phyloP scores from a whole-genome alignment of 2,797 vertebrate genomes.

The Microctenopoma stevenorrisi region DNA sequence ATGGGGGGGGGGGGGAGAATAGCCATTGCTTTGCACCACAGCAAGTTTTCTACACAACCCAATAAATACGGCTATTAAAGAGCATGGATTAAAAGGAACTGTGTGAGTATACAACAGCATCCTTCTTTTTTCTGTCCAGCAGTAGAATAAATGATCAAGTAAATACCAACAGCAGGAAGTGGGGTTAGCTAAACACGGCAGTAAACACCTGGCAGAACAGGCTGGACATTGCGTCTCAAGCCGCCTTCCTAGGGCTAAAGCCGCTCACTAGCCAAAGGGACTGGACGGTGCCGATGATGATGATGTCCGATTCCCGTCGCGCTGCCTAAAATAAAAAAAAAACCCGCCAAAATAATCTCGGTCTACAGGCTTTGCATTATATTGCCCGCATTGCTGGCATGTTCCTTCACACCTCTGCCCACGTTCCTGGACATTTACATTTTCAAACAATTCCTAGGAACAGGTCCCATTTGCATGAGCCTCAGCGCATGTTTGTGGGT shows the following conservation, averaged over 20 bases:
- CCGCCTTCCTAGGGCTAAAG: slow-evolving; percentile 25
- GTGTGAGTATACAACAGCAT: slow-evolving; percentile 7
- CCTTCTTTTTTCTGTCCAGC: not conserved
- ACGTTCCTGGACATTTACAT: not conserved
- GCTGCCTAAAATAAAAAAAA: slow-evolving; percentile 21
- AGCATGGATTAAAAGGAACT: slow-evolving; percentile 41
- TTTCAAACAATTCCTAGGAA: slow-evolving; percentile 28
- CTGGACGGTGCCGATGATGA: slow-evolving; percentile 18
- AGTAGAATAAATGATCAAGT: slow-evolving; percentile 1
- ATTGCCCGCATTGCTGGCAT: slow-evolving; percentile 8
- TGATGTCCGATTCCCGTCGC: slow-evolving; percentile 26
- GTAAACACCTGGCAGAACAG: slow-evolving; percentile 22
- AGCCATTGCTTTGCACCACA: slow-evolving; percentile 12
- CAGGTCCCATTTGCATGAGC: slow-evolving; percentile 48
- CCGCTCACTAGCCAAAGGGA: slow-evolving; percentile 21
- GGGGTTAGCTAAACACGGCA: not conserved
- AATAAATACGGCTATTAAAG: no score
- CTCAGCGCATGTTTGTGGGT: slow-evolving; percentile 11
- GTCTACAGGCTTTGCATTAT: not conserved
- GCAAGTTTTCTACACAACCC: slow-evolving; percentile 6
- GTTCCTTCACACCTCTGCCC: slow-evolving; percentile 18
- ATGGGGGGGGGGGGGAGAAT: slow-evolving; percentile 20
- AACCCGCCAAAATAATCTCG: slow-evolving; percentile 41
- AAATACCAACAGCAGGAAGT: slow-evolving; percentile 27
- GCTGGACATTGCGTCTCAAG: slow-evolving; percentile 25